A percentile compares a stretch with the other conserved stretches of the same genome.
Evolutionary conservation across 2,797 vertebrate species (phyloP).

Genomic region (Glyptemys insculpta): DNA sequence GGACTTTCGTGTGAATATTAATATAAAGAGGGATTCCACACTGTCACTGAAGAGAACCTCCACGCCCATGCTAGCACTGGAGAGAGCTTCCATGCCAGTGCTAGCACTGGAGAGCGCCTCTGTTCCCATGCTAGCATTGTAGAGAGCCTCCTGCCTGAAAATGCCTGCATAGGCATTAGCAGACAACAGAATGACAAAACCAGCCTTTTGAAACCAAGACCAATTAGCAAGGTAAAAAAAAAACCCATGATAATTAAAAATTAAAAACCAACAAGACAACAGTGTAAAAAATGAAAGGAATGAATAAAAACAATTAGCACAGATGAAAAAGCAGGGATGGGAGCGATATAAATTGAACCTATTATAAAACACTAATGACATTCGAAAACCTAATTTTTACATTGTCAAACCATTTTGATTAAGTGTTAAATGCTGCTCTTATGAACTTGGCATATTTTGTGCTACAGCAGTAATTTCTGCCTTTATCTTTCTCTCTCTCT

Average conservation of each 20-base stretch:
- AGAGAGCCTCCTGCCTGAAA: conserved; percentile 45
- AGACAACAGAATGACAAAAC: conserved; percentile 60
- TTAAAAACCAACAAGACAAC: conserved; percentile 80
- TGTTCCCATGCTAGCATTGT: conserved; percentile 11
- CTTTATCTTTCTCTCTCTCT: conserved; percentile 61
- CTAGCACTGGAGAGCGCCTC: conserved; percentile 18
- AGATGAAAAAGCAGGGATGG: conserved; percentile 74
- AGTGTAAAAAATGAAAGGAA: conserved; percentile 82
- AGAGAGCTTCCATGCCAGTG: neutral
- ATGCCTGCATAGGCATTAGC: conserved; percentile 34
- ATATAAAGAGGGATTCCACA: neutral
- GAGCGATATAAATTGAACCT: conserved; percentile 80
- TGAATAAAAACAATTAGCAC: conserved; percentile 80
- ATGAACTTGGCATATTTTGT: conserved; percentile 65
- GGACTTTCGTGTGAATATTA: conserved; percentile 47
- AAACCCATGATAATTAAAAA: conserved; percentile 81
- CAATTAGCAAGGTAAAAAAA: conserved; percentile 70
- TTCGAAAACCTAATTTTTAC: conserved; percentile 81
- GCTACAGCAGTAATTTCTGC: conserved; percentile 62
- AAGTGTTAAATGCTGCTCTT: conserved; percentile 76
- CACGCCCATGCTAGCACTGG: neutral
- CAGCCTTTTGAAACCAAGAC: conserved; percentile 59
- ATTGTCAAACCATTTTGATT: conserved; percentile 83
- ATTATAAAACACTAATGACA: conserved; percentile 83
- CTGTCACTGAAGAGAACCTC: neutral